These are phyloP conservation scores for Syngnathus floridae DNA, from an alignment of 2,113 vertebrate species.

Conservation along the genomic window DNA sequence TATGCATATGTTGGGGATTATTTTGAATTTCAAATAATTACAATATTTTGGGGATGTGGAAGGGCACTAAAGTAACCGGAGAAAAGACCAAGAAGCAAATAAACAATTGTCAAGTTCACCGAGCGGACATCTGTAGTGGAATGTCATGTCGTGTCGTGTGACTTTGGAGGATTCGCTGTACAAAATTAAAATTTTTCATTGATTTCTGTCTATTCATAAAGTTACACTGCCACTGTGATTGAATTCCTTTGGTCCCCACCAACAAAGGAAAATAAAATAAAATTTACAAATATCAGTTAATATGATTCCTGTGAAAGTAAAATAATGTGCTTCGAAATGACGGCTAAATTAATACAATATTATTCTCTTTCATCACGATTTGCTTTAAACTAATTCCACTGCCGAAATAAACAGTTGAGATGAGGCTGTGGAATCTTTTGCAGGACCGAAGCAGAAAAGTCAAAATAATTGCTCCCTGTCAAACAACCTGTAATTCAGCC, in stretches of 20 bases:
- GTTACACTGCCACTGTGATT: not conserved
- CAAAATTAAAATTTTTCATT: not conserved
- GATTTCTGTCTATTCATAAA: not conserved
- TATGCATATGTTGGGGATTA: too few species aligned
- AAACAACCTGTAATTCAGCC: slow-evolving; percentile 6
- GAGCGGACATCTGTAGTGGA: too few species aligned
- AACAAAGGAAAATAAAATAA: not conserved
- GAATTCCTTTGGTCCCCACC: slow-evolving; percentile 10
- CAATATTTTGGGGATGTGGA: too few species aligned
- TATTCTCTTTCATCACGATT: slow-evolving; percentile 4
- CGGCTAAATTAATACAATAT: not conserved
- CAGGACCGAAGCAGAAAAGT: not conserved
- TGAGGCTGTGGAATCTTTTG: slow-evolving; percentile 1
- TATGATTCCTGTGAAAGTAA: not conserved
- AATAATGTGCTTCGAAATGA: not conserved
- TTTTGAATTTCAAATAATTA: too few species aligned
- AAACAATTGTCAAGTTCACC: too few species aligned
- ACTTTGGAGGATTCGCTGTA: not conserved
- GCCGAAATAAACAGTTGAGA: slow-evolving; percentile 3
- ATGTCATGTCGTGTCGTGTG: not conserved
- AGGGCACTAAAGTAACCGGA: too few species aligned
- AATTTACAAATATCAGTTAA: not conserved
- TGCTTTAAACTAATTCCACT: not conserved
- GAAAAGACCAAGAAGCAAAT: too few species aligned
- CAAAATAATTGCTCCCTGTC: not conserved